Conservation (phyloP, 2,888 invertebrate species). For the Neocrepidodera transversa region DNA sequence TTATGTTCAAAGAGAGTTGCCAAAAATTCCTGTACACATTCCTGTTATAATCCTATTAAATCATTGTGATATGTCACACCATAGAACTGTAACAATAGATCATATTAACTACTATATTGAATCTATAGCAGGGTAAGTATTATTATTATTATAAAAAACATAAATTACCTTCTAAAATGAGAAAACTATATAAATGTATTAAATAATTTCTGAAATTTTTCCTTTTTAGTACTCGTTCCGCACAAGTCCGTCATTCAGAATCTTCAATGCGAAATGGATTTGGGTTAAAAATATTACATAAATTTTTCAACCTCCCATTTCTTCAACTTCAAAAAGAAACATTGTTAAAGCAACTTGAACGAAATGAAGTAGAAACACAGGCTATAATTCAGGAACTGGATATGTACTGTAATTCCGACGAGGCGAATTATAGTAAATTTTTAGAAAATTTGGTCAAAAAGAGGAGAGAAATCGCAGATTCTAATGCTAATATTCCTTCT, state of each 20-base stretch:
- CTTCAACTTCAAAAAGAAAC: slow-evolving; percentile 87
- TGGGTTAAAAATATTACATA: slow-evolving; percentile 89
- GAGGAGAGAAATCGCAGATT: slow-evolving; percentile 75
- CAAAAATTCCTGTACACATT: slow-evolving; percentile 78
- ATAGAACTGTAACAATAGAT: slow-evolving; percentile 81
- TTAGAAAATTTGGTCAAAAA: slow-evolving; percentile 77
- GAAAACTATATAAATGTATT: neutral
- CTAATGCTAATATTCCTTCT: slow-evolving; percentile 63
- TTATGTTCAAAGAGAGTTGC: slow-evolving; percentile 88
- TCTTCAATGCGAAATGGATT: slow-evolving; percentile 96
- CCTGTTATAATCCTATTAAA: slow-evolving; percentile 91
- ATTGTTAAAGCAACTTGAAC: slow-evolving; percentile 80
- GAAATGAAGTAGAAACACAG: slow-evolving; percentile 82
- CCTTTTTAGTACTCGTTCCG: slow-evolving; percentile 61
- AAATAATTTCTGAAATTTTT: neutral
- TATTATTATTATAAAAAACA: neutral
- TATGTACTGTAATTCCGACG: slow-evolving; percentile 78
- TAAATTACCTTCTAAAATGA: too few relatives aligned
- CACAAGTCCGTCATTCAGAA: slow-evolving; percentile 85
- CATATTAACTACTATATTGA: slow-evolving; percentile 76
- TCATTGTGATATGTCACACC: slow-evolving; percentile 97
- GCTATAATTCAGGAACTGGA: slow-evolving; percentile 79
- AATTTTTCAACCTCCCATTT: slow-evolving; percentile 95
- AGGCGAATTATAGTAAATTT: slow-evolving; percentile 77
- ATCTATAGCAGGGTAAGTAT: slow-evolving; percentile 64